Conservation (phyloP, 2,888 invertebrate genomes). For the Pseudeuparius sepicola region DNA sequence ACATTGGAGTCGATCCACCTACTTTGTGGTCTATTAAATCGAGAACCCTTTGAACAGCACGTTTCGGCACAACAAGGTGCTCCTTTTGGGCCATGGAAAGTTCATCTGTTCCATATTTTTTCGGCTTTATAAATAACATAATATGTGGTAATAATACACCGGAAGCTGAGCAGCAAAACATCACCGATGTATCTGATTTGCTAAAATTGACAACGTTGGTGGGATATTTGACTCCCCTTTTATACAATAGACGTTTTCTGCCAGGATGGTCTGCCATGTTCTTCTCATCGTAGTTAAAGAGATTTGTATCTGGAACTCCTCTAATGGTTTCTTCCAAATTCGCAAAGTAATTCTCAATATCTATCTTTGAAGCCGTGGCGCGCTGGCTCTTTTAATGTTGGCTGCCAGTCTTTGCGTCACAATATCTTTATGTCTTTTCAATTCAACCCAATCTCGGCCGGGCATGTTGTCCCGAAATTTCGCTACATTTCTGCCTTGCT, state of each 20-base stretch:
- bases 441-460: constrained; percentile 1
- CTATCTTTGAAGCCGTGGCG: too few species aligned
- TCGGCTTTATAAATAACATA: constrained; percentile 16
- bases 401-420: background rate
- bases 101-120: constrained; percentile 11
- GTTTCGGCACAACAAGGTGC: too few species aligned
- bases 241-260: constrained; percentile 1
- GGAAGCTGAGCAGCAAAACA: constrained; percentile 6
- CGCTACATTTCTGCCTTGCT: background rate
- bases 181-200: constrained; percentile 6
- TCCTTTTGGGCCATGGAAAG: constrained; percentile 8
- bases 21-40: too few species aligned
- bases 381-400: background rate
- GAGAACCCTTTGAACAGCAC: too few species aligned
- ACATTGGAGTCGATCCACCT: too few species aligned
- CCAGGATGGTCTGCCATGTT: constrained; percentile 1
- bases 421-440: background rate
- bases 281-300: constrained; percentile 4
- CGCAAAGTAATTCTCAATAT: constrained; percentile 3
- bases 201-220: background rate
- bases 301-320: background rate
- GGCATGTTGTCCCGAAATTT: constrained; percentile 3
- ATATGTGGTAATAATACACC: constrained; percentile 12
- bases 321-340: background rate
- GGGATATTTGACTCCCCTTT: constrained; percentile 6